Evolutionary conservation across 2,888 invertebrate genomes (phyloP), one percentile per base, ranked within the genome.

Genomic region (Dione vanillae): DNA sequence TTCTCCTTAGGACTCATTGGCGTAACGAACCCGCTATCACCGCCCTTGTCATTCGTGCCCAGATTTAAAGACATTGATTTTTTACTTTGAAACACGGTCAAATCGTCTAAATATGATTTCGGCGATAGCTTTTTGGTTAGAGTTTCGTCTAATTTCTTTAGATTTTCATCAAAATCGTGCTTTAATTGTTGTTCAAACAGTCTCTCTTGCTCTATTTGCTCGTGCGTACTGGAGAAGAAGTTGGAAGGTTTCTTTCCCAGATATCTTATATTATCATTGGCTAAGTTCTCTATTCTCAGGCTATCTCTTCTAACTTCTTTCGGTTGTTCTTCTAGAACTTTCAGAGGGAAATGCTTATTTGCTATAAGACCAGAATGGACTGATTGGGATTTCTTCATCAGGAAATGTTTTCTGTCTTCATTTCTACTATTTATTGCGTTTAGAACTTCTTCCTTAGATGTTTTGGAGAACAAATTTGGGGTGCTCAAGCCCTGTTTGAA

Each of bases 151-250:
- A 86, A 71, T 65, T 83, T 85, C 76, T 86, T 87, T 0, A 93
- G 69, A 72, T 93, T 93, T 37, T 90, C 93, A 72, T 91, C 94
- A 59, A 93, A 93, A 75, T 92, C 87, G 37, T 89, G 88, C 73
- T 93, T 93, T 14, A 94, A 67, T 66, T 94, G 93, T 56, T 93
- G 86, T 56, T 93, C 93, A 72, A 94, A 90, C 27, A 94, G 77
- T 20, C 94, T 90, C 71, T 96, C 95, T 79, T 96, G 95, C 2
- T 95, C 90, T 19, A 96, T 95, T 75, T 96, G 95, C 78, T 95
- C 95, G 80, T 96, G 96, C 0, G 89, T 95, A 78, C 92, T 95
- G 0, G 96, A 95, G 78, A 96, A 96, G 83, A 95, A 96, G 3
- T 94, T 93, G 0, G 85, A 74, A 43, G 87, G 83, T 37, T 83